phyloP scores from a whole-genome alignment of 2,113 vertebrate species.

The Hemiscyllium ocellatum region DNA sequence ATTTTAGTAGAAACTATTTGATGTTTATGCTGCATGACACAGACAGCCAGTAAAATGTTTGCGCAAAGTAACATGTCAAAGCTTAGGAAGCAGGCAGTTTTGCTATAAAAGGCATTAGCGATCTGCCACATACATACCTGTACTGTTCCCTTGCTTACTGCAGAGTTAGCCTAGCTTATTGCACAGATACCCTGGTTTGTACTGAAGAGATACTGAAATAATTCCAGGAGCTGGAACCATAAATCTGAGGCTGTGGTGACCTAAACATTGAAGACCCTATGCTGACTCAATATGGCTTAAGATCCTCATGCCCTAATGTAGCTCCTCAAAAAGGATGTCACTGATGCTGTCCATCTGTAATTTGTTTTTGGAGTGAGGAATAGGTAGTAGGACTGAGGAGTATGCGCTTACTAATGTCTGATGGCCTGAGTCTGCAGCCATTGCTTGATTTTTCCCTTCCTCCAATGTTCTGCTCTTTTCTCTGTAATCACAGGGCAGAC shows the following conservation, averaged over 20 bases:
- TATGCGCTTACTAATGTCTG: neutral
- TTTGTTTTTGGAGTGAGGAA: neutral
- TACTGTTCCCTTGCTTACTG: neutral
- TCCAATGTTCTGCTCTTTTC: neutral
- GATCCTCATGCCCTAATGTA: neutral
- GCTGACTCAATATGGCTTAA: neutral
- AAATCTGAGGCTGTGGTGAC: neutral
- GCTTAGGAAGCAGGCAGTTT: neutral
- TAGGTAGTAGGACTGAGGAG: neutral
- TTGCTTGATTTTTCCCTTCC: neutral
- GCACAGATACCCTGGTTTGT: neutral
- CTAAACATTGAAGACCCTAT: neutral
- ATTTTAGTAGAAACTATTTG: slow-evolving; percentile 38
- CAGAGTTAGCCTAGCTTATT: neutral
- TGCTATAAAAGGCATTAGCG: neutral
- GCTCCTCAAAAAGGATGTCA: neutral
- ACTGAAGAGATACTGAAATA: neutral
- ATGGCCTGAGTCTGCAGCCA: neutral
- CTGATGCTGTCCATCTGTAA: neutral
- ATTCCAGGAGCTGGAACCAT: no score
- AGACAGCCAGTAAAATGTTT: neutral
- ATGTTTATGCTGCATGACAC: neutral
- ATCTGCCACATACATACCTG: neutral
- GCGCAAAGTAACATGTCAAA: neutral
- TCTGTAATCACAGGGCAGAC: neutral